A percentile compares a stretch with the other conserved stretches of the same genome.
phyloP scores from a whole-genome alignment of 2,888 invertebrate species.

The Agonopterix arenella region DNA sequence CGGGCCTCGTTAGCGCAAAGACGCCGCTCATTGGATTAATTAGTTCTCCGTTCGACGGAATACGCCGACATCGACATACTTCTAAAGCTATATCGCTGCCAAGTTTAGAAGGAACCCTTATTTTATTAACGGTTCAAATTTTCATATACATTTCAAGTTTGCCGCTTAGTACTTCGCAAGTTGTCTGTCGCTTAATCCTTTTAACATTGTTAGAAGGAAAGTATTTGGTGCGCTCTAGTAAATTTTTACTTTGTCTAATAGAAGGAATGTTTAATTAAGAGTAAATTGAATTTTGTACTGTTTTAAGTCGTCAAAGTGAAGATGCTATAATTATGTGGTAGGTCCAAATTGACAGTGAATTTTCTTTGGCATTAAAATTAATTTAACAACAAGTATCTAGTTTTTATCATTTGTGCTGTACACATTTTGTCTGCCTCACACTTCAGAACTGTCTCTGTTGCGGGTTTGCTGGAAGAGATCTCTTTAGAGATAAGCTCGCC shows the following conservation, averaged over 20 bases:
- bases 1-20: conserved; percentile 65
- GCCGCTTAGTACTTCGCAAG: conserved; percentile 34
- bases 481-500: too few species aligned
- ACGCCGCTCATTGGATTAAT: conserved; percentile 70
- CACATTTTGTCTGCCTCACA: too few species aligned
- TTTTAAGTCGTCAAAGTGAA: background rate
- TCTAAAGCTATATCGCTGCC: conserved; percentile 27
- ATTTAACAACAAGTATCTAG: too few species aligned
- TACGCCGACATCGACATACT: conserved; percentile 55
- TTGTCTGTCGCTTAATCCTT: conserved; percentile 47
- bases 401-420: too few species aligned
- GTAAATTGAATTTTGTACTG: conserved; percentile 38
- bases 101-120: conserved; percentile 30
- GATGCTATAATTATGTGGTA: too few species aligned
- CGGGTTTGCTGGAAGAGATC: too few species aligned
- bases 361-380: background rate
- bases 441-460: too few species aligned
- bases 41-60: conserved; percentile 55
- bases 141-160: conserved; percentile 56
- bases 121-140: conserved; percentile 44
- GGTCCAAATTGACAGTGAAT: too few species aligned
- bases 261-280: conserved; percentile 53
- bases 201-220: conserved; percentile 52
- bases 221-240: conserved; percentile 42
- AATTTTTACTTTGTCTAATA: conserved; percentile 37